Evolutionary conservation across 2,888 invertebrate species (phyloP), one percentile per base, ranked within the genome.

Genomic region (Eugnorisma glareosa): DNA sequence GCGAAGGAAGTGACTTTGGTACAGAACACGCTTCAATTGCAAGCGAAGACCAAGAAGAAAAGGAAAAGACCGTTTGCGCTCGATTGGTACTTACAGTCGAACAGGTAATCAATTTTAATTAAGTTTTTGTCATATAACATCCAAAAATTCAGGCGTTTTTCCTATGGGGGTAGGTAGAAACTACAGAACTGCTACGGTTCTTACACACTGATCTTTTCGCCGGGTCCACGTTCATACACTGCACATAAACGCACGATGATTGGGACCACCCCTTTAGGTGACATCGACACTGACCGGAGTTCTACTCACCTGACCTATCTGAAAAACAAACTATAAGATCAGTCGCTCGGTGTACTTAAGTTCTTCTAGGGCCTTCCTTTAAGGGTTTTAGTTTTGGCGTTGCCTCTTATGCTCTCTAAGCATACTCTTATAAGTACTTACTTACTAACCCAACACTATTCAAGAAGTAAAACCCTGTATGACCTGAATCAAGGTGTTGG

Each of bases 51-150:
- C 90, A 92, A 64, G 87, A 89, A 72, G 92, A 92, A 84, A 63
- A 92, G 70, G 95, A 95, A 87, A 93, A 91, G 82, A 90, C 90
- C 15, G 91, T 96, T 57, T 91, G 89, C 77, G 94, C 96, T 5
- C 89, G 92, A 84, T 84, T 96, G 75, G 35, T 92, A 6, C 90
- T 95, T 15, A 91, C 94, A 13, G 80, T 89, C 11, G 92, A 94
- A 83, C 96, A 96, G 93, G 96, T 77, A 61, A 43, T 54, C 10
- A 74, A 54, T n/a, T 64, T 24, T 37, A 37, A 15, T n/a, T 24
- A 37, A 24, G n/a, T 2, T 63, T 63, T 24, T 51, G 11, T n/a
- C 54, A 54, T 11, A 11, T 43, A 45, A 45, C 24, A 24, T 18
- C 21, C 48, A 48, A 2, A 13, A 28, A 28, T n/a, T 54, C 28